Evolutionary conservation across 2,888 invertebrate genomes (phyloP), one percentile per base, ranked within the genome.

Genomic region (Schizaphis graminum): DNA sequence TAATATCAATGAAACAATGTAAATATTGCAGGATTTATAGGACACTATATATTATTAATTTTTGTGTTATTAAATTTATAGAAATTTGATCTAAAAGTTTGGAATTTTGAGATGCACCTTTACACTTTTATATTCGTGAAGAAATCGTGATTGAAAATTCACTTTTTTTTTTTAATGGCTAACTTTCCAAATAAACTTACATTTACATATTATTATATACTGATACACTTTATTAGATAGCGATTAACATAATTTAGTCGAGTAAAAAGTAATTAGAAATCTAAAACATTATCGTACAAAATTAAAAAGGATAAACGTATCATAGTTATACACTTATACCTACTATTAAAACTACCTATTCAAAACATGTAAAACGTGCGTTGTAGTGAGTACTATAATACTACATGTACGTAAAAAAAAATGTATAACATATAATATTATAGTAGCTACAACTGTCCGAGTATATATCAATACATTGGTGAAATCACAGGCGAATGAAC

Each of bases 321-420:
- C 35, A 21, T 16, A 53, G 67, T n/a, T 16, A 16, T 67, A 28
- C 61, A 53, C 35, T n/a, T 16, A 16, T 67, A 28, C 61, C 11
- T 67, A 7, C 21, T 77, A 77, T 77, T 77, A 77, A 21, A 77
- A 77, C 21, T 77, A 47, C 44, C 44, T 47, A 77, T 77, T 77
- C 77, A 77, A 77, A 77, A 77, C 77, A 77, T 77, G 35, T 77
- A 77, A 77, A 35, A 77, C 77, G 77, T 77, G 77, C 77, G 35
- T 35, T 35, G 77, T 35, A 35, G 77, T 77, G 77, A 77, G 35
- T 77, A 77, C 35, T 3, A 47, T 47, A 47, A 7, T 77, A 24
- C 21, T 35, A 7, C 16, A 35, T 77, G 21, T 35, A 26, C 26
- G 57, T 10, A 8, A 26, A 1, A 35, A 35, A 35, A 77, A 16